These are phyloP conservation scores for Calephelis nemesis DNA, from an alignment of 1,140 invertebrate genomes.

Conservation along the genomic window DNA sequence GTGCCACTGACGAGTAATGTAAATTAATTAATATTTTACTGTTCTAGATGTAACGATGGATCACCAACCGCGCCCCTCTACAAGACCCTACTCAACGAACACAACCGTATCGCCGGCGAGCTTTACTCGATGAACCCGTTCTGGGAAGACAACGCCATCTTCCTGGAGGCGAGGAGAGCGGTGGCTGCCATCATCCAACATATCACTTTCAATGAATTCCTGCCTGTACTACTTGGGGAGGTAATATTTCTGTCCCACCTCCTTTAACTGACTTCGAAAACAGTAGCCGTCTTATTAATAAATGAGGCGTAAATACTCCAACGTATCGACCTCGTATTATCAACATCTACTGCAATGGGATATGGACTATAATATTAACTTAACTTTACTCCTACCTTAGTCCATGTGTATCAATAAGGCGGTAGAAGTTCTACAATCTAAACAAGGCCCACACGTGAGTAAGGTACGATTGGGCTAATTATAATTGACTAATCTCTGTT, in stretches of 20 bases:
- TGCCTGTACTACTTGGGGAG: constrained; percentile 88
- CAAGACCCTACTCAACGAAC: constrained; percentile 86
- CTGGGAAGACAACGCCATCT: constrained; percentile 91
- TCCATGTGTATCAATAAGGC: too few species aligned
- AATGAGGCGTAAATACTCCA: too few species aligned
- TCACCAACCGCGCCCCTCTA: constrained; percentile 79
- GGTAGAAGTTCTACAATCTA: too few species aligned
- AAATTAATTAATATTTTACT: background rate
- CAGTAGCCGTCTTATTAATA: too few species aligned
- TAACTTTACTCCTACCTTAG: too few species aligned
- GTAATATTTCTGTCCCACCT: constrained; percentile 49
- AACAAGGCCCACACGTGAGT: too few species aligned
- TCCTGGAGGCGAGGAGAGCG: constrained; percentile 88
- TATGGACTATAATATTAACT: too few species aligned
- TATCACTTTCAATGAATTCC: constrained; percentile 91
- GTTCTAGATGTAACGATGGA: constrained; percentile 66
- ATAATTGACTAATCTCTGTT: too few species aligned
- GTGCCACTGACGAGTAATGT: background rate
- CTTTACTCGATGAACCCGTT: constrained; percentile 87
- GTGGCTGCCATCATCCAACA: constrained; percentile 91
- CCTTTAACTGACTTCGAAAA: too few species aligned
- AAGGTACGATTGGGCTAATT: too few species aligned
- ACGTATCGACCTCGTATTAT: too few species aligned
- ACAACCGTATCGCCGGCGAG: constrained; percentile 90
- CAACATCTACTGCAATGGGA: too few species aligned